Evolutionary conservation across 2,113 vertebrate species (phyloP).

Genomic region (Pholis gunnellus): DNA sequence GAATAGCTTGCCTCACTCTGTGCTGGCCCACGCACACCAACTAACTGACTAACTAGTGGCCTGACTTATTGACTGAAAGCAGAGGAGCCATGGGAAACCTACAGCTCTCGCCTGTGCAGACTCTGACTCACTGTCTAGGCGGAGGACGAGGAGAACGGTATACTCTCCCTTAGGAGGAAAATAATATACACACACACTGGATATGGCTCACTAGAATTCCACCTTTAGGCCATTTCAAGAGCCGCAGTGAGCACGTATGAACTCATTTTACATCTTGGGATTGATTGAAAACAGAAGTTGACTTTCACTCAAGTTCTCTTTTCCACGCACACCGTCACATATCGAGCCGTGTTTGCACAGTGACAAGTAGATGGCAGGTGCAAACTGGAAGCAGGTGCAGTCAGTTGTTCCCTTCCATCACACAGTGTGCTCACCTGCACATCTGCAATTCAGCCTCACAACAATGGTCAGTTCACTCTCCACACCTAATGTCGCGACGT

Average conservation of each 20-base stretch:
- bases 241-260: background rate
- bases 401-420: constrained; percentile 68
- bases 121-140: constrained; percentile 82
- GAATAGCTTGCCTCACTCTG: constrained; percentile 80
- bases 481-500: constrained; percentile 14
- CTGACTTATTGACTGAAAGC: constrained; percentile 59
- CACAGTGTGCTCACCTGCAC: constrained; percentile 71
- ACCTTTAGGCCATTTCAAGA: constrained; percentile 7
- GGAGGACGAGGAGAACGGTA: constrained; percentile 49
- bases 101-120: constrained; percentile 52
- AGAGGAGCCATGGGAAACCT: constrained; percentile 74
- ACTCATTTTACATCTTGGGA: background rate
- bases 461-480: constrained; percentile 38
- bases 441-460: constrained; percentile 48
- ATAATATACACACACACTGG: constrained; percentile 12
- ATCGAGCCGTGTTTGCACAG: constrained; percentile 72
- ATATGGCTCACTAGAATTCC: constrained; percentile 23
- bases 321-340: background rate
- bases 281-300: constrained; percentile 32
- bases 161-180: constrained; percentile 43
- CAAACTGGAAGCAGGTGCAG: constrained; percentile 79
- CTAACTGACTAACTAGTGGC: constrained; percentile 60
- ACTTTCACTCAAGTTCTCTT: constrained; percentile 6
- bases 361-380: constrained; percentile 74
- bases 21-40: constrained; percentile 68